These are phyloP conservation scores for Stegodyphus mimosarum DNA, from an alignment of 1,140 invertebrate genomes.

Conservation along the genomic window DNA sequence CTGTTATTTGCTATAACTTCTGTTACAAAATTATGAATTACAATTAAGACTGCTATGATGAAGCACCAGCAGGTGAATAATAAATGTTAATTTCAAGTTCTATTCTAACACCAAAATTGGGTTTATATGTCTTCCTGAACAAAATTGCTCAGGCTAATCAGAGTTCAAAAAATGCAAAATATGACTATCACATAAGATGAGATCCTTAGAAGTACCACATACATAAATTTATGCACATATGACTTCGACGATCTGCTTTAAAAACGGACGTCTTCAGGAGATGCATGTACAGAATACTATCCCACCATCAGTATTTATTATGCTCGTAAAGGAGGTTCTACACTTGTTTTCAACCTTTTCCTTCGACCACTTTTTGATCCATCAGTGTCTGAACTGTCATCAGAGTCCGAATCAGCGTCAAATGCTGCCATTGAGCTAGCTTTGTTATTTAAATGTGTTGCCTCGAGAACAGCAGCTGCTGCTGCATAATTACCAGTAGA, in stretches of 20 bases:
- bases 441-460: conserved; percentile 63
- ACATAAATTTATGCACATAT: conserved; percentile 31
- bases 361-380: conserved; percentile 69
- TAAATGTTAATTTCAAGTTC: no score
- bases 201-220: conserved; percentile 36
- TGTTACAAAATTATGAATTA: no score
- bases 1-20: no score
- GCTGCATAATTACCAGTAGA: conserved; percentile 75
- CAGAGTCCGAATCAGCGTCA: conserved; percentile 69
- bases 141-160: no score
- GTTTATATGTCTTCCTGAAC: no score
- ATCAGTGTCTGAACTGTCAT: conserved; percentile 71
- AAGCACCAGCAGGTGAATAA: no score
- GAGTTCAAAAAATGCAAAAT: background rate
- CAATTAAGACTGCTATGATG: no score
- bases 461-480: conserved; percentile 68
- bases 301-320: background rate
- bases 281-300: background rate
- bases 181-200: conserved; percentile 50
- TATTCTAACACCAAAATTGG: no score
- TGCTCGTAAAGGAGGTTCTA: background rate
- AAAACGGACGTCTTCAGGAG: conserved; percentile 35
- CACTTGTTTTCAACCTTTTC: conserved; percentile 69
- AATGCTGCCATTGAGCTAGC: conserved; percentile 69
- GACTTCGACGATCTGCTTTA: conserved; percentile 1